These are phyloP conservation scores for Napeogenes sylphis DNA, from an alignment of 2,888 invertebrate species.

Conservation along the genomic window DNA sequence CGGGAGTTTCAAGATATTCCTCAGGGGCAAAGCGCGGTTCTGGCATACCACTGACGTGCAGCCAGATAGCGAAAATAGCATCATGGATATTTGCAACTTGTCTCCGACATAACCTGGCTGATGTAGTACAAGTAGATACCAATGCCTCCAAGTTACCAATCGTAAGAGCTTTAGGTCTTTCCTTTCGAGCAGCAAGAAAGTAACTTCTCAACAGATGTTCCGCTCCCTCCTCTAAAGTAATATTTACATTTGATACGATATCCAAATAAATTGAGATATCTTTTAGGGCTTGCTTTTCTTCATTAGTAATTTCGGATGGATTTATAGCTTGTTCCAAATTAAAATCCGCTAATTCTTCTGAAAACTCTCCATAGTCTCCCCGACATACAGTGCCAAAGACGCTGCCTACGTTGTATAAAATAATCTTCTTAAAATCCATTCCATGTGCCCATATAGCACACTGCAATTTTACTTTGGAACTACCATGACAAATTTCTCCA, in stretches of 20 bases:
- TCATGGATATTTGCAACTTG: conserved; percentile 53
- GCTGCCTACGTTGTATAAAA: conserved; percentile 53
- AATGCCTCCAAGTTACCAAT: conserved; percentile 56
- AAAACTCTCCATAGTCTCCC: conserved; percentile 56
- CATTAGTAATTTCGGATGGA: conserved; percentile 36
- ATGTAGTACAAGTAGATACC: conserved; percentile 50
- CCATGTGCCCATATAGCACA: conserved; percentile 67
- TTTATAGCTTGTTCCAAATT: conserved; percentile 48
- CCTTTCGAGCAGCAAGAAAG: conserved; percentile 61
- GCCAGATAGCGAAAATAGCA: conserved; percentile 67
- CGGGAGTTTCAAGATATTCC: conserved; percentile 61
- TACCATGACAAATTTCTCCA: conserved; percentile 47
- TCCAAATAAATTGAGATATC: conserved; percentile 54
- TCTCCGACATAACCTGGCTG: conserved; percentile 62
- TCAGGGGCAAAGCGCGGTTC: conserved; percentile 64
- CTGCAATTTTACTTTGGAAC: conserved; percentile 43
- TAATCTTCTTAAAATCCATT: conserved; percentile 59
- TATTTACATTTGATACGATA: conserved; percentile 52
- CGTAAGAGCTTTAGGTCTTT: conserved; percentile 51
- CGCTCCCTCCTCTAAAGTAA: conserved; percentile 45
- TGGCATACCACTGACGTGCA: conserved; percentile 59
- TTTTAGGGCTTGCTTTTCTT: conserved; percentile 48
- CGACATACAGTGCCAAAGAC: conserved; percentile 61
- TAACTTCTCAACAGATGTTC: conserved; percentile 56
- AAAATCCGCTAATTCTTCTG: conserved; percentile 58